Base-by-base conservation (phyloP, 1,140 invertebrate genomes). In the Aphelenchoides besseyi region DNA sequence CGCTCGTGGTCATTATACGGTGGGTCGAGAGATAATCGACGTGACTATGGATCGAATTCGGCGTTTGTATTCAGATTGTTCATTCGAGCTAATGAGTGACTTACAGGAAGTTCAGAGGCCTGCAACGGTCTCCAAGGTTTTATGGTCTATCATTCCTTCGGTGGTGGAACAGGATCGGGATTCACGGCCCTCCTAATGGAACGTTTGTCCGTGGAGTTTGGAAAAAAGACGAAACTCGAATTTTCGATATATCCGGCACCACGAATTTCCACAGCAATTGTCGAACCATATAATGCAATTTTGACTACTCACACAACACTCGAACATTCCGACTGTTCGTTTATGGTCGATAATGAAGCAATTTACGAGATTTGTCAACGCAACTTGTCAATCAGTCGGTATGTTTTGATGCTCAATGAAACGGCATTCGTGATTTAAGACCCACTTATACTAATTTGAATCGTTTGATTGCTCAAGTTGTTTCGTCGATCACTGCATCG, bases 211-310 rank as follows among this genome's bases (percentile, higher is more conserved):
- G 91, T 92, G 0, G 92, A 93, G 77, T 93, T 92, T 85, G 91
- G 91, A 48, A 93, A 93, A 86, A 93, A 92, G 82, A 91, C 91
- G 32, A 93, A 93, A 85, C 87, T 93, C 37, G 91, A 94, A 85
- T 94, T 94, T 85, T 89, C 91, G 74, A 91, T 94, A 78, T 94
- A 94, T 85, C 92, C 92, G 29, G 92, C 92, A 9, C 92, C 92
- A 23, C 91, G 93, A 85, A 90, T 92, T 70, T 90, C 74, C 26
- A 78, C 76, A 29, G 77, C 62, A 18, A 63, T 70, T 32, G 68
- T 73, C 63, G 35, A 74, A 48, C 68, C 73, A 12, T 74, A 79
- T 33, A 77, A 73, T 57, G 71, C 71, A 26, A 66, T 75, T 26
- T 41, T 73, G 8, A 75, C 70, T 16, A 84, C 74, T 23, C 76